Evolutionary conservation across 1,140 invertebrate species (phyloP).

Genomic region (Leptinotarsa defecta): DNA sequence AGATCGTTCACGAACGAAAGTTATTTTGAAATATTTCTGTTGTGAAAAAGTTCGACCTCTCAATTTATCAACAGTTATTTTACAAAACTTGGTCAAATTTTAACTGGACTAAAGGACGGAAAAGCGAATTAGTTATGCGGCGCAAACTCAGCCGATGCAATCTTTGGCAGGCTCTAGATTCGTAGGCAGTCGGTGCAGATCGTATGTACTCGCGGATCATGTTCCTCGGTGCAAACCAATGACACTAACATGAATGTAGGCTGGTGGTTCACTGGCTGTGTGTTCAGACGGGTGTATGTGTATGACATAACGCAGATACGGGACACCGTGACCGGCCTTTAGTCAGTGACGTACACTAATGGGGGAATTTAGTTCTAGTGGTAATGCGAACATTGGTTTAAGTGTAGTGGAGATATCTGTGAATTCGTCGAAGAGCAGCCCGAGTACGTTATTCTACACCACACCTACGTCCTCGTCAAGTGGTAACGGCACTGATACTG

Average conservation of each 20-base stretch:
- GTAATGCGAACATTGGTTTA: slow-evolving; percentile 54
- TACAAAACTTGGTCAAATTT: background rate
- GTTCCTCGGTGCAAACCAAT: slow-evolving; percentile 43
- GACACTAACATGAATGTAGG: slow-evolving; percentile 51
- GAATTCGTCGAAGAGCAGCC: slow-evolving; percentile 49
- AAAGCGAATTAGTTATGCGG: slow-evolving; percentile 20
- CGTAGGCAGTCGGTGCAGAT: slow-evolving; percentile 34
- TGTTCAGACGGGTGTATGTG: slow-evolving; percentile 48
- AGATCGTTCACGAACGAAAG: too few species aligned
- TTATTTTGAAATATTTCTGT: too few species aligned
- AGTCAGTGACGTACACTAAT: slow-evolving; percentile 52
- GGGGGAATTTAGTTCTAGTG: slow-evolving; percentile 57
- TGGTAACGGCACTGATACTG: slow-evolving; percentile 40
- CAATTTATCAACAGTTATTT: too few species aligned
- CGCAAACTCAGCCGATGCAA: slow-evolving; percentile 26
- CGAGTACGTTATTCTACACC: slow-evolving; percentile 54
- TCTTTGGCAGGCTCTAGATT: slow-evolving; percentile 32
- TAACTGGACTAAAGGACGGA: slow-evolving; percentile 22
- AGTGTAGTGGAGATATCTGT: slow-evolving; percentile 54
- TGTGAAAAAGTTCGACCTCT: too few species aligned
- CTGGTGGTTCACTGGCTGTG: slow-evolving; percentile 49
- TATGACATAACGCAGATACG: slow-evolving; percentile 50
- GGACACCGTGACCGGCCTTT: slow-evolving; percentile 38
- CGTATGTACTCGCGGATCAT: slow-evolving; percentile 38
- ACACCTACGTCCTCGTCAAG: slow-evolving; percentile 49